Evolutionary conservation across 2,888 invertebrate genomes (phyloP), one percentile per base, ranked within the genome.

Genomic region (Apodemia mormo): DNA sequence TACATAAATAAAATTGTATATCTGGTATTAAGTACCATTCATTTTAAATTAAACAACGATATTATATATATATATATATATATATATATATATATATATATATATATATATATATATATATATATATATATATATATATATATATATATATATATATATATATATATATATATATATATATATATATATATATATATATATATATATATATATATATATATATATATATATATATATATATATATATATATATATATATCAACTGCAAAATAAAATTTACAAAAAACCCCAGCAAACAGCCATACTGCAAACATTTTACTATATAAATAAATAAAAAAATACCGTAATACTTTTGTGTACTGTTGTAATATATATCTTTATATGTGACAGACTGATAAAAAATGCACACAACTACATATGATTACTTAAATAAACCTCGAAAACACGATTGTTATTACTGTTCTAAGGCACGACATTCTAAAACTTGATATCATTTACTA

Each of bases 391-490:
- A 49, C 79, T 82, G 81, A 82, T 82, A 71, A 81, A 49, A 87
- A 86, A 85, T 82, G 80, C 85, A 87, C 87, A 85, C 85, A 79
- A 85, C 80, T 86, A 86, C 85, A 84, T 79, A 82, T 78, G 75
- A 76, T 78, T 72, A 75, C 73, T 77, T 75, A 74, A 80, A 80
- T 77, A 80, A 78, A 78, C 79, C 82, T 85, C 80, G 78, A 85
- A 85, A 82, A 82, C 77, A 77, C 72, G 70, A 75, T 78, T 76
- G 75, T 78, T 81, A 84, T 83, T 86, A 88, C 86, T 87, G 85
- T 86, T 89, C 92, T 92, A 92, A 93, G 92, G 92, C 92, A 93
- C 92, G 88, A 90, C 89, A 85, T 82, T 84, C 89, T 89, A 90
- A 80, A 77, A 82, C 80, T 82, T 87, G 87, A 90, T 89, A 89